Percentiles rank a stretch among this genome's conserved stretches.
Evolutionary conservation across 2,797 vertebrate genomes (phyloP).

Genomic region (Peromyscus eremicus): DNA sequence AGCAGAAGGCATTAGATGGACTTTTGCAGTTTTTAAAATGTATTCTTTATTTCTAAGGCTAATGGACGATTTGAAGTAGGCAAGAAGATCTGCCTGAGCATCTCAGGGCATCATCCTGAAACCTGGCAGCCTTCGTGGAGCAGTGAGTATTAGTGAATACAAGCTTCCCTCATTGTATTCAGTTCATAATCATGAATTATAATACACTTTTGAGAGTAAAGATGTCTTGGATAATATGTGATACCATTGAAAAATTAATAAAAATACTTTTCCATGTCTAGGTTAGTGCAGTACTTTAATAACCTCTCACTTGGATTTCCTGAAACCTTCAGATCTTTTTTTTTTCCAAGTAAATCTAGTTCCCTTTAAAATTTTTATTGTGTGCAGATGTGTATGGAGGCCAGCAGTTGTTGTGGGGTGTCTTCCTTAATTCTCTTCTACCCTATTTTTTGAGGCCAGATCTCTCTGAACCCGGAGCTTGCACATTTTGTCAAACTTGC

Average conservation of each 20-base stretch:
- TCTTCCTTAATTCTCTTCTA: neutral
- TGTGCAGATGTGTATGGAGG: neutral
- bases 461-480: neutral
- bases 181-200: conserved; percentile 6
- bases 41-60: conserved; percentile 88
- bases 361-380: conserved; percentile 11
- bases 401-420: neutral
- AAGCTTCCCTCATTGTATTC: conserved; percentile 22
- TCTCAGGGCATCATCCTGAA: conserved; percentile 99
- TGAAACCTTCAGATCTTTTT: conserved; percentile 6
- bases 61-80: conserved; percentile 99
- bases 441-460: neutral
- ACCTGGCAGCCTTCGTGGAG: conserved; percentile 99
- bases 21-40: conserved; percentile 37
- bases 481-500: neutral
- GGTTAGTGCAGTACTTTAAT: neutral
- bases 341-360: conserved; percentile 24
- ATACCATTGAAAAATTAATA: conserved; percentile 38
- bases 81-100: conserved; percentile 99
- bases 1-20: neutral
- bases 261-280: conserved; percentile 26
- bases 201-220: conserved; percentile 40
- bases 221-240: conserved; percentile 26
- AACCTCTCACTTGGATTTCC: neutral
- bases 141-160: conserved; percentile 91